Percentiles rank a stretch among this genome's conserved stretches.
These are phyloP conservation scores for Lagopus muta DNA, from an alignment of 2,113 vertebrate species.

Conservation along the genomic window DNA sequence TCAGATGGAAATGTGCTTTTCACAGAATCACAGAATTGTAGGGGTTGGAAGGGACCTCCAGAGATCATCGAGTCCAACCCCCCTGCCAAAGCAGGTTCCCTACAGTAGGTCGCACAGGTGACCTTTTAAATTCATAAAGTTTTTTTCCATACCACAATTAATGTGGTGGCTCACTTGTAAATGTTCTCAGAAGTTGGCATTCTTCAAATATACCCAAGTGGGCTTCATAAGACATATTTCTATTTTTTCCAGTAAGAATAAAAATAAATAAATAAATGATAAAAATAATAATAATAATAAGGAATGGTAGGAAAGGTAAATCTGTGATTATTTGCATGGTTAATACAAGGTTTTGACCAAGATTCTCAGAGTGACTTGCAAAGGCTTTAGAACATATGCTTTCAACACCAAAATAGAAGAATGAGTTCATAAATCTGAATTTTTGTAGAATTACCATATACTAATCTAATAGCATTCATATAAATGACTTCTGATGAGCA, in stretches of 20 bases:
- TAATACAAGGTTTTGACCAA: not conserved
- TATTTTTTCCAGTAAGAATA: not conserved
- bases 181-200: not conserved
- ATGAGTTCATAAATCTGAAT: not conserved
- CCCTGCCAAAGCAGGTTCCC: no score
- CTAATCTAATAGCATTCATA: not conserved
- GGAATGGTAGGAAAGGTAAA: not conserved
- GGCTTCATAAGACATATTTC: not conserved
- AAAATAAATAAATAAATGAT: no score
- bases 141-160: not conserved
- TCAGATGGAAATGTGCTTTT: not conserved
- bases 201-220: not conserved
- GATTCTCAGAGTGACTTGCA: not conserved
- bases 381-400: not conserved
- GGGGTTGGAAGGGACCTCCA: no score
- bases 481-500: slow-evolving; percentile 20
- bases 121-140: not conserved
- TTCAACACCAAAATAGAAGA: not conserved
- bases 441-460: slow-evolving; percentile 2
- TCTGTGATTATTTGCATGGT: not conserved
- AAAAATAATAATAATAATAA: no score
- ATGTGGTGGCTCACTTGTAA: not conserved
- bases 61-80: no score
- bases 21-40: no score
- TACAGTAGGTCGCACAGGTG: no score